These are phyloP conservation scores for Mugil cephalus DNA, from an alignment of 2,113 vertebrate genomes.

Conservation along the genomic window DNA sequence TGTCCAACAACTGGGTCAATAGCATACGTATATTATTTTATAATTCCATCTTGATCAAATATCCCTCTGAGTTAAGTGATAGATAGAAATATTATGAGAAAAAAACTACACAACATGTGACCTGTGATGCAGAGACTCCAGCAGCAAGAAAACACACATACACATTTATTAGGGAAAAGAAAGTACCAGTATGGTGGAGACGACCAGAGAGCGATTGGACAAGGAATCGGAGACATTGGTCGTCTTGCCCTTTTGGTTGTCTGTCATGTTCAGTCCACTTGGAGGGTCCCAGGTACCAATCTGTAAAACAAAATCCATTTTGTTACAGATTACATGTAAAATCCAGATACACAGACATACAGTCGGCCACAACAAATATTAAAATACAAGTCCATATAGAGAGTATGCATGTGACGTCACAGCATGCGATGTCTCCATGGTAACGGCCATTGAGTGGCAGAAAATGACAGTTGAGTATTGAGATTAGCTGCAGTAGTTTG, in stretches of 20 bases:
- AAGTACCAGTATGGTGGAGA: conserved; percentile 95
- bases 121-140: not conserved
- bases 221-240: conserved; percentile 95
- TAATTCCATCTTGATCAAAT: no score
- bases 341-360: not conserved
- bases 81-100: no score
- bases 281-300: conserved; percentile 97
- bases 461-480: no score
- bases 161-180: not conserved
- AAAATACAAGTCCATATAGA: no score
- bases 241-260: conserved; percentile 94
- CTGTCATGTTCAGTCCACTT: conserved; percentile 98
- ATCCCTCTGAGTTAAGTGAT: not conserved
- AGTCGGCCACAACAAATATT: no score
- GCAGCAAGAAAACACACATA: conserved; percentile 33
- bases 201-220: conserved; percentile 93
- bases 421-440: no score
- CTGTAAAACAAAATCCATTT: conserved; percentile 77
- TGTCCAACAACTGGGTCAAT: not conserved
- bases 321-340: not conserved
- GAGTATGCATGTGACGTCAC: no score
- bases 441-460: no score
- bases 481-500: no score
- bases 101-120: no score
- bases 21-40: no score